Evolutionary conservation across 2,888 invertebrate species (phyloP), one percentile per base, ranked within the genome.

Genomic region (Erpobdella octoculata): DNA sequence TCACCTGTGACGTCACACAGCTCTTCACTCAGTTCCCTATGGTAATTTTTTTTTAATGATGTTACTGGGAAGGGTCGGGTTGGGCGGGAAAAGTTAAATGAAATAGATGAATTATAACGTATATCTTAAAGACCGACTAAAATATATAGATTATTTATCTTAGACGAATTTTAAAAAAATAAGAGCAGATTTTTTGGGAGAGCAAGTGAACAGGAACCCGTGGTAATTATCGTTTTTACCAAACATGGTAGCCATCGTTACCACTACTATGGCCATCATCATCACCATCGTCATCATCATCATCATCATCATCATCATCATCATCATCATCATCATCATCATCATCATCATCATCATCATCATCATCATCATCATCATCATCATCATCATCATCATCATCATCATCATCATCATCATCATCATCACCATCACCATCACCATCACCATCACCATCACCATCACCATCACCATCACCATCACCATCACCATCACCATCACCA

Each of bases 291-390:
- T 66, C 66, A 41, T 18, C 65, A 18, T 66, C 46, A 8, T 66
- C 66, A 18, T 66, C 66, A 31, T 28, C 36, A 9, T 62, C 2
- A 12, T 28, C n/a, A n/a, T 33, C 37, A 33, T 36, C 37, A 65
- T 37, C 65, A 65, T 65, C 65, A 65, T 36, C n/a, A 36, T 28
- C 37, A 65, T 28, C 15, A 65, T 36, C 65, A 9, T 31, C 5
- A 64, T 64, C 36, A 33, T 37, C n/a, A 21, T 28, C 65, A 6
- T 37, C 31, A 25, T 15, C 21, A 8, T 28, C 48, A 35, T 67
- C 67, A 18, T 67, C 67, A 67, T 67, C 67, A 67, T 67, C 67
- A 67, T 67, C 37, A 12, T 67, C 31, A 15, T 67, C 41, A 8
- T 46, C 46, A 6, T 67, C 67, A 38, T 46, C 25, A 0, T 46